Evolutionary conservation across 2,797 vertebrate species (phyloP).

Genomic region (Halcyon leucocephala): DNA sequence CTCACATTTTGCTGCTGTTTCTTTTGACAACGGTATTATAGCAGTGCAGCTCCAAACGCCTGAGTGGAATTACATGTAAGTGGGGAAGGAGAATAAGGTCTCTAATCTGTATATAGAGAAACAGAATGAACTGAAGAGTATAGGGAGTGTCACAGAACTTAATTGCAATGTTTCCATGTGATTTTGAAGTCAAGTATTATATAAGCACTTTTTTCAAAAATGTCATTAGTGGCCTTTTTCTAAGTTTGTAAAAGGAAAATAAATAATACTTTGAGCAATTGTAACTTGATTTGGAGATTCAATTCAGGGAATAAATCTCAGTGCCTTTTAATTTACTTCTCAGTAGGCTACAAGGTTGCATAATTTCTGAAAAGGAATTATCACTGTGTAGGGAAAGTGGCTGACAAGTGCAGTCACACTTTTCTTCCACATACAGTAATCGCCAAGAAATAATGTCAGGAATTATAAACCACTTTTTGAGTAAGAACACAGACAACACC

Average conservation of each 20-base stretch:
- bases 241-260: background rate
- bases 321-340: slow-evolving; percentile 41
- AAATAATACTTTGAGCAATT: background rate
- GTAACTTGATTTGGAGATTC: background rate
- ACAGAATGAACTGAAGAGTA: background rate
- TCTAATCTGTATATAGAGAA: background rate
- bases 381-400: background rate
- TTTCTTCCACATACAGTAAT: background rate
- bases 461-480: background rate
- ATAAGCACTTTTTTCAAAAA: background rate
- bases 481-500: background rate
- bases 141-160: background rate
- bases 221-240: background rate
- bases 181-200: background rate
- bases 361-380: background rate
- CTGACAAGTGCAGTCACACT: slow-evolving; percentile 13
- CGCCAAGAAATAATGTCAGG: background rate
- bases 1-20: background rate
- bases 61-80: background rate
- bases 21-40: background rate
- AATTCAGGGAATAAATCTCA: background rate
- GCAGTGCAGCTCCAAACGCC: background rate
- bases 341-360: background rate
- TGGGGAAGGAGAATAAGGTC: background rate
- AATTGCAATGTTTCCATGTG: background rate